These are phyloP conservation scores for Oxystoma pomonae DNA, from an alignment of 2,888 invertebrate species.

Conservation along the genomic window DNA sequence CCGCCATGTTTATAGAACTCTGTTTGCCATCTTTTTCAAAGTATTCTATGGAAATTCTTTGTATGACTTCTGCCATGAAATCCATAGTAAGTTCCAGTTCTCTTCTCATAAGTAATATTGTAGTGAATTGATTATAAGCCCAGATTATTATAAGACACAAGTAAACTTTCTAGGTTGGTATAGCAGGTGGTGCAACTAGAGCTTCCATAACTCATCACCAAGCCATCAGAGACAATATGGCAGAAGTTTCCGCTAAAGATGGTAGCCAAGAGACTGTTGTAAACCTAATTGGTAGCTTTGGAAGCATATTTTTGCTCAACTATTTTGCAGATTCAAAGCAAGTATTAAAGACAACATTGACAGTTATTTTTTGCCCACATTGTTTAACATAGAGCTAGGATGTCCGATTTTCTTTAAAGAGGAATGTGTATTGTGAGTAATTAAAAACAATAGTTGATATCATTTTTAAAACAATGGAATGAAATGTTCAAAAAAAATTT, in stretches of 20 bases:
- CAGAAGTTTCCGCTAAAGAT: conserved; percentile 92
- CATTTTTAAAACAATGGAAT: too few relatives aligned
- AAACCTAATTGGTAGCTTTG: conserved; percentile 79
- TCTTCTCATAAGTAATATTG: too few relatives aligned
- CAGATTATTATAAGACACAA: too few relatives aligned
- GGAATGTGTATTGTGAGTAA: too few relatives aligned
- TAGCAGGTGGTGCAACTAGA: conserved; percentile 83
- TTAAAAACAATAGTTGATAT: too few relatives aligned
- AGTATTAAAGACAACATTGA: conserved; percentile 21
- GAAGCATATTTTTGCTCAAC: conserved; percentile 73
- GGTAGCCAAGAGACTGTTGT: conserved; percentile 96
- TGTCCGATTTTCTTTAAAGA: too few relatives aligned
- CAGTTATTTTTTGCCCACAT: neutral
- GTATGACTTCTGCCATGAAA: conserved; percentile 71
- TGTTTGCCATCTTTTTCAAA: conserved; percentile 63
- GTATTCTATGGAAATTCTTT: conserved; percentile 62
- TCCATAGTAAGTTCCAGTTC: conserved; percentile 85
- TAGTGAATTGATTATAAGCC: too few relatives aligned
- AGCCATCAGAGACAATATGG: conserved; percentile 84
- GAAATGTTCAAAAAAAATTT: too few relatives aligned
- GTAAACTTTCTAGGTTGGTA: conserved; percentile 42
- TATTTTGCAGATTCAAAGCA: conserved; percentile 55
- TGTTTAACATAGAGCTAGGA: too few relatives aligned
- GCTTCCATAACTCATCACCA: conserved; percentile 93
- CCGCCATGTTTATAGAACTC: conserved; percentile 85